Evolutionary conservation across 2,888 invertebrate genomes (phyloP).

Genomic region (Scotopteryx bipunctaria): DNA sequence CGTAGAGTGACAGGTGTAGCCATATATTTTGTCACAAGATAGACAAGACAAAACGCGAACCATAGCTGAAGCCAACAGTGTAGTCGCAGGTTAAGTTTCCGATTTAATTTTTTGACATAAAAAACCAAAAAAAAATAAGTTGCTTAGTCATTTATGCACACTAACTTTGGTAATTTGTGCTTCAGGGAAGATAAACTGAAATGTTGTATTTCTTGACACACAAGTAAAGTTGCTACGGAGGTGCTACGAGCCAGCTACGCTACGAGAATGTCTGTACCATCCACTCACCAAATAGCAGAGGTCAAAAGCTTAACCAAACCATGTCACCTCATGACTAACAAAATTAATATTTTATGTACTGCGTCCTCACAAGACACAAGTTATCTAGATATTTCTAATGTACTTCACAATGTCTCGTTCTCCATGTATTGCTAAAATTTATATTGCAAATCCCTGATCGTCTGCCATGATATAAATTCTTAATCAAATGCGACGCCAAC

Average conservation of each 20-base stretch:
- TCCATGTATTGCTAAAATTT: not conserved
- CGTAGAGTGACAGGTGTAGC: too few species aligned
- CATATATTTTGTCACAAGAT: too few species aligned
- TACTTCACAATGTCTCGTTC: constrained; percentile 2
- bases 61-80: too few species aligned
- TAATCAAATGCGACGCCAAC: constrained; percentile 1
- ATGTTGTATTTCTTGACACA: not conserved
- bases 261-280: too few species aligned
- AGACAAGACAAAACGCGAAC: too few species aligned
- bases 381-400: too few species aligned
- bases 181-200: constrained; percentile 1
- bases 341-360: too few species aligned
- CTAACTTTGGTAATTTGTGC: not conserved
- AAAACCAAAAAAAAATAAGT: not conserved
- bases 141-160: not conserved
- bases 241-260: not conserved
- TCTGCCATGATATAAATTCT: constrained; percentile 3
- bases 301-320: too few species aligned
- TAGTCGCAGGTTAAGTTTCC: not conserved
- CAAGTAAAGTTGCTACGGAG: not conserved
- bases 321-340: too few species aligned
- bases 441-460: not conserved
- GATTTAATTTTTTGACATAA: not conserved
- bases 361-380: too few species aligned
- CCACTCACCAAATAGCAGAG: too few species aligned